Percentiles rank a stretch among this genome's conserved stretches.
These are phyloP conservation scores for Dromas ardeola DNA, from an alignment of 2,113 vertebrate genomes.

Conservation along the genomic window DNA sequence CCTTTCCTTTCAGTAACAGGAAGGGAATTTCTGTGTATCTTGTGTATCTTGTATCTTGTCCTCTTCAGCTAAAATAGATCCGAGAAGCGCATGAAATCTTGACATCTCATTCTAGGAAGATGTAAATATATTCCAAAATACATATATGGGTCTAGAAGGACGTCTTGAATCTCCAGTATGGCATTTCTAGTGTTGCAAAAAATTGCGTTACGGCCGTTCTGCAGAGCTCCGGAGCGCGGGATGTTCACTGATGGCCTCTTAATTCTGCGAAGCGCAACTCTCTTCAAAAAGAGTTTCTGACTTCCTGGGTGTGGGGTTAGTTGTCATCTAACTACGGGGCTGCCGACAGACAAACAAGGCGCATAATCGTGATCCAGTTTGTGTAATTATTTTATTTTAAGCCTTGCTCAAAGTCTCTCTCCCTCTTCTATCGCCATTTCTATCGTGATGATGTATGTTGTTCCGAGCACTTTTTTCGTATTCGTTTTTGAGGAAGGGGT, in stretches of 20 bases:
- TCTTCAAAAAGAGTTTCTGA: background rate
- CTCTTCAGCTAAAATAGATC: background rate
- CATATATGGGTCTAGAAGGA: background rate
- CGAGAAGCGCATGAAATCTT: background rate
- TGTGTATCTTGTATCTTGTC: background rate
- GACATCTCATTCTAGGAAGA: too few species aligned
- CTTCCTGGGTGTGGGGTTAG: background rate
- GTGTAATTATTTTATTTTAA: background rate
- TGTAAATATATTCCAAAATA: background rate
- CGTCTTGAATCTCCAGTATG: background rate
- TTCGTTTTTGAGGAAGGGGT: background rate
- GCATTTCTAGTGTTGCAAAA: background rate
- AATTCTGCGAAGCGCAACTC: background rate
- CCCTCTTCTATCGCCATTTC: background rate
- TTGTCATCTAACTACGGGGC: background rate
- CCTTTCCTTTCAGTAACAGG: background rate
- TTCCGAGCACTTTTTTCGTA: background rate
- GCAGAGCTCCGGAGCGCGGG: background rate
- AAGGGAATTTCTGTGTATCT: background rate
- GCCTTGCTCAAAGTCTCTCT: background rate
- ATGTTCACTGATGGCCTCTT: background rate
- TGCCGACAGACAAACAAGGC: background rate
- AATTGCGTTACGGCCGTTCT: background rate
- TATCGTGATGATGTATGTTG: background rate
- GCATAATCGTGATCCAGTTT: background rate